A percentile compares a stretch with the other conserved stretches of the same genome.
phyloP scores from a whole-genome alignment of 1,140 invertebrate genomes.

The Drosophila takahashii region DNA sequence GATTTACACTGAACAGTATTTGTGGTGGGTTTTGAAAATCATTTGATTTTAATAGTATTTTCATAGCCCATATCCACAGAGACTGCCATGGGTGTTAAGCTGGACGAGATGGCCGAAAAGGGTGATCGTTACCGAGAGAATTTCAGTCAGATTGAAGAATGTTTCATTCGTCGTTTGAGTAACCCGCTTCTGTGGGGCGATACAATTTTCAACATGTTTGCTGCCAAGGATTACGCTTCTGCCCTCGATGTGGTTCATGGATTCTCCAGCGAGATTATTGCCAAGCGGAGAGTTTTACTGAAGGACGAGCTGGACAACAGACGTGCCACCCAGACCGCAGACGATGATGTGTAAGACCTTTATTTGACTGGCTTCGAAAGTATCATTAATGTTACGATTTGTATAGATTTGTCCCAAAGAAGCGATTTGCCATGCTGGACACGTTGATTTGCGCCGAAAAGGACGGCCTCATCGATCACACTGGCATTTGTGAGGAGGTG shows the following conservation, averaged over 20 bases:
- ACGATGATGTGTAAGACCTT: slow-evolving; percentile 43
- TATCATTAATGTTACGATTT: fast-evolving
- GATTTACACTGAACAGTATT: slow-evolving; percentile 92
- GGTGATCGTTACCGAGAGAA: slow-evolving; percentile 70
- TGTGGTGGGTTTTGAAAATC: slow-evolving; percentile 86
- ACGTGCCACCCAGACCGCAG: slow-evolving; percentile 37
- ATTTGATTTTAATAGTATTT: not conserved
- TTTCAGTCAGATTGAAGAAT: slow-evolving; percentile 63
- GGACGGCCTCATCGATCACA: slow-evolving; percentile 86
- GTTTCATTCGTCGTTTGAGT: slow-evolving; percentile 57
- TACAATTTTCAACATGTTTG: slow-evolving; percentile 50
- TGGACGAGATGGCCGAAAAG: slow-evolving; percentile 66
- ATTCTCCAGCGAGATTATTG: slow-evolving; percentile 73
- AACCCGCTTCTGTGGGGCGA: slow-evolving; percentile 62
- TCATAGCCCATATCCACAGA: slow-evolving; percentile 85
- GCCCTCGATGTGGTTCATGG: slow-evolving; percentile 58
- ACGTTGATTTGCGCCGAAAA: slow-evolving; percentile 88
- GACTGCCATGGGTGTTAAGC: slow-evolving; percentile 91
- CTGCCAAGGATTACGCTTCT: slow-evolving; percentile 38
- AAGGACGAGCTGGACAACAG: slow-evolving; percentile 47
- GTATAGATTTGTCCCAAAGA: slow-evolving; percentile 79
- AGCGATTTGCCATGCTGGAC: slow-evolving; percentile 92
- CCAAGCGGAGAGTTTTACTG: slow-evolving; percentile 59
- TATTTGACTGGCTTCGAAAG: not conserved
- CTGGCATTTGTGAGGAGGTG: slow-evolving; percentile 92